Evolutionary conservation across 2,888 invertebrate species (phyloP), one percentile per base, ranked within the genome.

Genomic region (Nebria brevicollis): DNA sequence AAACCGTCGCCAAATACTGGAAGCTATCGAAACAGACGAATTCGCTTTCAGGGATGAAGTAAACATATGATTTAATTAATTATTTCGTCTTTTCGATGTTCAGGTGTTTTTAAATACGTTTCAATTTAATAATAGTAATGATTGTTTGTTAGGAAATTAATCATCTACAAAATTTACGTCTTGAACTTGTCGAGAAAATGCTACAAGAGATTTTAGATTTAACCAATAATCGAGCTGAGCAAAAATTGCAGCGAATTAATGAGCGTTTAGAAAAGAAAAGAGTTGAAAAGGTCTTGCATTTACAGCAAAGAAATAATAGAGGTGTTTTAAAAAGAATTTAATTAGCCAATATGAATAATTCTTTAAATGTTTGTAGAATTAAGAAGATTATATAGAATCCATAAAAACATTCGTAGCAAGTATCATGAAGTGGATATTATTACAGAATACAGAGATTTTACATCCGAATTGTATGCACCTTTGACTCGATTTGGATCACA

Each of bases 31-130:
- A 88, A 92, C 93, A 82, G 94, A 95, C 84, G 94, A 96, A 86
- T 97, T 96, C 96, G 91, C 94, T 10, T 94, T 95, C 77, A 91
- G 96, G 82, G 96, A 97, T 87, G 92, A 94, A 83, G 94, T 94
- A 85, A 86, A 77, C 65, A 54, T 74, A 43, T 43, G n/a, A 43
- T 4, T n/a, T 41, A 20, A 3, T 43, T 6, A 74, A n/a, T 54
- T 74, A 11, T 54, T n/a, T 43, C 6, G 0, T 74, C 7, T 6
- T 74, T 2, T 43, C 20, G 20, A 20, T 20, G 20, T 42, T 75
- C 5, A 34, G 34, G 34, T 1, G 2, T 34, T 34, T 34, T 75
- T 76, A 25, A 41, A 75, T 43, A 68, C 25, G 43, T 25, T 43
- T 72, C 15, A 73, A 43, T 13, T 42, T 77, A 4, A 66, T 34